phyloP scores from a whole-genome alignment of 2,113 vertebrate species.

The Prionailurus viverrinus region DNA sequence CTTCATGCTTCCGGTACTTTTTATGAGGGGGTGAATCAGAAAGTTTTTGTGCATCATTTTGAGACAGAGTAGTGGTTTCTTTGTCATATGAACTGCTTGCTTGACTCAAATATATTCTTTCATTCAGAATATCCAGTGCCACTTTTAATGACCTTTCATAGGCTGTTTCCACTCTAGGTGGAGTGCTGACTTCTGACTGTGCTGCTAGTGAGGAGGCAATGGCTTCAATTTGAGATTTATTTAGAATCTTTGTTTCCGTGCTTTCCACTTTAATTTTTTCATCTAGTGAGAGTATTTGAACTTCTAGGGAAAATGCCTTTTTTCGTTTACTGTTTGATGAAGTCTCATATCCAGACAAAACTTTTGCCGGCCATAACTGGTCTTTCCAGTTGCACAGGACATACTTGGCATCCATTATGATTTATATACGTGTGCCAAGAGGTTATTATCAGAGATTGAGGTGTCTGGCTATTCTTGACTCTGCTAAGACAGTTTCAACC shows the following conservation, averaged over 20 bases:
- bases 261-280: conserved; percentile 73
- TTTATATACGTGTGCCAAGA: conserved; percentile 52
- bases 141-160: conserved; percentile 76
- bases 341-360: conserved; percentile 67
- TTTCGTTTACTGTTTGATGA: conserved; percentile 58
- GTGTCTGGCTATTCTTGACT: background rate
- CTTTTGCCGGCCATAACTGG: conserved; percentile 79
- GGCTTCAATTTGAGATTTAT: conserved; percentile 69
- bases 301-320: conserved; percentile 65
- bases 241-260: conserved; percentile 70
- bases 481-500: conserved; percentile 33
- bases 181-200: conserved; percentile 40
- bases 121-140: conserved; percentile 74
- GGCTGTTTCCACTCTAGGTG: conserved; percentile 48
- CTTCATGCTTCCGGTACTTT: conserved; percentile 46
- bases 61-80: background rate
- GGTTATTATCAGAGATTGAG: conserved; percentile 4
- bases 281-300: conserved; percentile 78
- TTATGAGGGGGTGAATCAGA: conserved; percentile 57
- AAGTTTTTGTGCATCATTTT: background rate
- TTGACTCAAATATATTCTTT: conserved; percentile 35
- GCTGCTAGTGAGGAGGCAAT: conserved; percentile 60
- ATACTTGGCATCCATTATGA: conserved; percentile 75
- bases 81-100: conserved; percentile 59
- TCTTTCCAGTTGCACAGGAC: conserved; percentile 78